A percentile compares a stretch with the other conserved stretches of the same genome.
phyloP scores from a whole-genome alignment of 2,888 invertebrate species.

The Lysandra bellargus region DNA sequence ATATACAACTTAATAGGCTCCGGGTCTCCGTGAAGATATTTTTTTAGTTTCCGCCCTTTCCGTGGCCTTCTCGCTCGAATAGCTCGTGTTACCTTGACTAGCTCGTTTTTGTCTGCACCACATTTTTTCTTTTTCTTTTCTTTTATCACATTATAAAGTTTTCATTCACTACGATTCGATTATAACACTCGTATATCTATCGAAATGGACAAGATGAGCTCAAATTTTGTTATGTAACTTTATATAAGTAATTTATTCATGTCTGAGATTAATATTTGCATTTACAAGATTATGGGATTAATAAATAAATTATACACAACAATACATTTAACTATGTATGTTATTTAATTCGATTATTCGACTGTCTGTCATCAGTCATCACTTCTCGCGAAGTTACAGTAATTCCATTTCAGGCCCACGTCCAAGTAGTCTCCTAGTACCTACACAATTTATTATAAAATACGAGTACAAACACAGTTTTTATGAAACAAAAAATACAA shows the following conservation, averaged over 20 bases:
- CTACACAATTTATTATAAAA: no score
- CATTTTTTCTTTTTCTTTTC: background rate
- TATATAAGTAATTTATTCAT: background rate
- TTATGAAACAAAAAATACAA: background rate
- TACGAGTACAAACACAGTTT: no score
- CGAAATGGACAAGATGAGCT: background rate
- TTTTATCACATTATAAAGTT: background rate
- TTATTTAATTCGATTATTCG: no score
- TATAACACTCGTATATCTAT: background rate
- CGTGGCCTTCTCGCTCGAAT: conserved; percentile 29
- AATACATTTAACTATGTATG: no score
- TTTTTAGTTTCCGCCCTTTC: conserved; percentile 29
- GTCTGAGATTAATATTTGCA: background rate
- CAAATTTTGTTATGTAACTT: background rate
- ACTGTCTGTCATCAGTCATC: no score
- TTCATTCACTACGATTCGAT: background rate
- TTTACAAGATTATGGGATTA: background rate
- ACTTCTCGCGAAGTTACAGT: no score
- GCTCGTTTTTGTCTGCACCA: conserved; percentile 20
- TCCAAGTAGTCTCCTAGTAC: no score
- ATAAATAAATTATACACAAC: no score
- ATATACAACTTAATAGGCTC: conserved; percentile 21
- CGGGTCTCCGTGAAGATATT: conserved; percentile 17
- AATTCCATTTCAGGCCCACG: no score
- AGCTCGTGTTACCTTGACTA: conserved; percentile 22